Evolutionary conservation across 2,888 invertebrate species (phyloP), one percentile per base, ranked within the genome.

Genomic region (Suillia variegata): DNA sequence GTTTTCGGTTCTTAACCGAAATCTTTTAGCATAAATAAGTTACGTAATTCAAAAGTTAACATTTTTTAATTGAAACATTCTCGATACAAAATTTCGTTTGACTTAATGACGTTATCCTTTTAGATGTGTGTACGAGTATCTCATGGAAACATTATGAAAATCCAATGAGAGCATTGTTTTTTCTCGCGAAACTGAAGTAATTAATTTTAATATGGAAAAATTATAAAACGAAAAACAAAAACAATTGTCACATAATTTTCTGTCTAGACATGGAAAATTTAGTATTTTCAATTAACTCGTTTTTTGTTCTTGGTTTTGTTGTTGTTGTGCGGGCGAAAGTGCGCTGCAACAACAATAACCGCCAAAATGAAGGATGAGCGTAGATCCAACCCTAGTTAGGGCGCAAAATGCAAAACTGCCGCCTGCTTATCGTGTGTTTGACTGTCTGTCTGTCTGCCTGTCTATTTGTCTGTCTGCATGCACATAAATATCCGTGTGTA

Each of bases 231-330:
- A 64, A 59, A 54, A 62, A 54, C 59, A 67, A 64, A 67, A 70
- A 77, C 78, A 78, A 78, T 78, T 78, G 78, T 78, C 78, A 78
- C 77, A 79, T 79, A 78, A 78, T 78, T 79, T 78, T 72, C 79
- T 78, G 78, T 78, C 78, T 78, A 78, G 79, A 78, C 78, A 70
- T 75, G 75, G 71, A 67, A 78, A 78, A 79, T 78, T 78, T 78
- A 77, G 78, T 78, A 78, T 78, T 78, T 78, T 78, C 78, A 78
- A 78, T 78, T 78, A 78, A 77, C 76, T 77, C 4, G 13, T 17
- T 17, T 20, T 45, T 45, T 20, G 17, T 20, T 38, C 12, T n/a
- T 38, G 38, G 4, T 4, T n/a, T 4, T 38, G 38, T 38, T 38
- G 8, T 38, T 38, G 38, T 38, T 38, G 8, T 38, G n/a, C 53